Conservation (phyloP, 2,113 vertebrate genomes). For the Hypomesus transpacificus region DNA sequence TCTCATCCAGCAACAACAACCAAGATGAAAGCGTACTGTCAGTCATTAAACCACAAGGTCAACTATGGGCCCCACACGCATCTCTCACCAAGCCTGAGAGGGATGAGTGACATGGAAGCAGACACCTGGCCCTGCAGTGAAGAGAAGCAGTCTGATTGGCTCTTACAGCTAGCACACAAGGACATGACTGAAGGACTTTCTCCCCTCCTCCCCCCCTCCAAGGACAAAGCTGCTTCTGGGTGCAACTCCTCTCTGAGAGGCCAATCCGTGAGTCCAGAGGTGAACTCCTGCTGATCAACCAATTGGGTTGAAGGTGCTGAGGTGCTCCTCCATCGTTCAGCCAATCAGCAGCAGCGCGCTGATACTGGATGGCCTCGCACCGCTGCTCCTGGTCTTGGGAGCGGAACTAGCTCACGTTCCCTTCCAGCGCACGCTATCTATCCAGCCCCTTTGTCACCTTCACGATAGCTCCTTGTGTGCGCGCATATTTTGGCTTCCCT, state of each 20-base stretch:
- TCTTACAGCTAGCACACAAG: slow-evolving; percentile 15
- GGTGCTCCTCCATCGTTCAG: slow-evolving; percentile 15
- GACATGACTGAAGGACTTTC: slow-evolving; percentile 28
- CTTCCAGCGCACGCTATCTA: slow-evolving; percentile 26
- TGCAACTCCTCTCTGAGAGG: slow-evolving; percentile 42
- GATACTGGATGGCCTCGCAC: slow-evolving; percentile 27
- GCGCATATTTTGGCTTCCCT: slow-evolving; percentile 23
- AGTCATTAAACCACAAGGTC: neutral
- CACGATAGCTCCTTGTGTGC: slow-evolving; percentile 18
- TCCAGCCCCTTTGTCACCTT: slow-evolving; percentile 27
- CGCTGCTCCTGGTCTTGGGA: slow-evolving; percentile 41
- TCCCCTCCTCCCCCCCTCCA: slow-evolving; percentile 19
- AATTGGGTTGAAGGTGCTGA: slow-evolving; percentile 52
- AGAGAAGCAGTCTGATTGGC: slow-evolving; percentile 32
- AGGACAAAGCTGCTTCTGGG: slow-evolving; percentile 47
- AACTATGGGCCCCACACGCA: slow-evolving; percentile 15
- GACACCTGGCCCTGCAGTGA: slow-evolving; percentile 27
- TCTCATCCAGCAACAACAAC: slow-evolving; percentile 16
- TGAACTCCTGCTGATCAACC: slow-evolving; percentile 53
- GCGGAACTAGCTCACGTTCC: neutral
- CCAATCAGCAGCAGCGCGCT: slow-evolving; percentile 5
- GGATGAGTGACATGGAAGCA: slow-evolving; percentile 16
- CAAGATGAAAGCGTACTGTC: neutral
- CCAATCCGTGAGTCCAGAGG: slow-evolving; percentile 52
- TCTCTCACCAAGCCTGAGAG: neutral